Evolutionary conservation across 2,113 vertebrate genomes (phyloP), one percentile per base, ranked within the genome.

Genomic region (Etheostoma spectabile): DNA sequence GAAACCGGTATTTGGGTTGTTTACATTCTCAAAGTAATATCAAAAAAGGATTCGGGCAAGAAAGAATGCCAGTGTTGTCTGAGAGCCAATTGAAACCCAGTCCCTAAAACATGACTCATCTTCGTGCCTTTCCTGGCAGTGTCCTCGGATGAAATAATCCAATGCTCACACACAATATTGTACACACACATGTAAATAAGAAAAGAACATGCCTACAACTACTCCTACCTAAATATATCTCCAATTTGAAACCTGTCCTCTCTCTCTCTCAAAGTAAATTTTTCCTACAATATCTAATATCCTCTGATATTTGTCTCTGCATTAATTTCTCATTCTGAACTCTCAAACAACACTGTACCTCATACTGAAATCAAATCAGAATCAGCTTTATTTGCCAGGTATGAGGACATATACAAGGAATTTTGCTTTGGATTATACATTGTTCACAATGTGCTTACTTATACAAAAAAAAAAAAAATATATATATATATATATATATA

Each of bases 71-170:
- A 22, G 57, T 42, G 30, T 72, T 55, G 21, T 72, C 13, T 45
- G 35, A 42, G 62, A 65, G 22, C 49, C 35, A 56, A 10, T 51
- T 59, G 46, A 77, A 76, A 63, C 24, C 27, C 49, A 57, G 42
- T 30, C 65, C 19, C 71, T 79, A 42, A 21, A 59, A 69, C 14
- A 65, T 78, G 73, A 86, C 59, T 80, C 80, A 86, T 33, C 63
- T 21, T 18, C 0, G 6, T 22, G 45, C 45, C 46, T 69, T 53
- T 56, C 57, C 66, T 38, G 51, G 60, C 69, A 22, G 35, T 22
- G 45, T 63, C 57, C 57, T 49, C 21, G 51, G 45, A 33, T 73
- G 30, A 83, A 83, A 83, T 74, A 70, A 74, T 68, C 42, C 69
- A 42, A 5, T 3, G 65, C 35, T 65, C 75, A 71, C 51, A 53